Percentiles rank a stretch among this genome's conserved stretches.
Conservation (phyloP, 2,888 invertebrate species). For the Lasioglossum calceatum region DNA sequence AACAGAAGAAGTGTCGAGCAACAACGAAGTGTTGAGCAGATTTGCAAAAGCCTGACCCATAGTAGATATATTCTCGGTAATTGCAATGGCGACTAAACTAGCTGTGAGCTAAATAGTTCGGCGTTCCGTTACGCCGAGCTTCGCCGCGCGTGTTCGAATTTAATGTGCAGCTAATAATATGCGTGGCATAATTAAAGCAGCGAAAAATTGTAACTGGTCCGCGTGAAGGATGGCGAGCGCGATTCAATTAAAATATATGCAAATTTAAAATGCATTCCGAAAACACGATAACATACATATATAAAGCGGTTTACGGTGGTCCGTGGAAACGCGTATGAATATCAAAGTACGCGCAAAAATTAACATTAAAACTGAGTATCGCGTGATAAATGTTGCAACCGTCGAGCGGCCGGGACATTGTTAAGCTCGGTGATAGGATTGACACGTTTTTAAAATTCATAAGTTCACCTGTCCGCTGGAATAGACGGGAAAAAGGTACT, state of each 20-base stretch:
- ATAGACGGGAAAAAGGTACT: conserved; percentile 2
- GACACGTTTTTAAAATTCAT: conserved; percentile 51
- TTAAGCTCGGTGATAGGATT: conserved; percentile 38
- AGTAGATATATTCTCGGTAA: not conserved
- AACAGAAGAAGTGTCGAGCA: too few relatives aligned
- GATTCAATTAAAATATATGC: conserved; percentile 18
- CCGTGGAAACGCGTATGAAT: conserved; percentile 16
- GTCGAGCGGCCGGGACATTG: conserved; percentile 8
- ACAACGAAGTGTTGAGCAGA: too few relatives aligned
- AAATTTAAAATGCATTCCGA: conserved; percentile 6
- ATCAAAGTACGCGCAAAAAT: conserved; percentile 32
- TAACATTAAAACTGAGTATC: conserved; percentile 44
- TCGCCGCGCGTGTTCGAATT: not conserved
- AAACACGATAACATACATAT: not conserved
- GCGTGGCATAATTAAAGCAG: not conserved
- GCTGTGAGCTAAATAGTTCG: not conserved
- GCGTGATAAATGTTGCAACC: conserved; percentile 18
- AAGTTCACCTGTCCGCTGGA: conserved; percentile 19
- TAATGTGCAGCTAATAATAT: not conserved
- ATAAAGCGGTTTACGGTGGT: not conserved
- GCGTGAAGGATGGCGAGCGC: not conserved
- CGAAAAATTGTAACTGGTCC: not conserved
- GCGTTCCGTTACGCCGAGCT: not conserved
- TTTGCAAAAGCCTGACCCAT: too few relatives aligned
- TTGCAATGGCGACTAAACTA: not conserved